Base-by-base conservation (phyloP, 2,888 invertebrate species). In the Liodrosophila aerea region DNA sequence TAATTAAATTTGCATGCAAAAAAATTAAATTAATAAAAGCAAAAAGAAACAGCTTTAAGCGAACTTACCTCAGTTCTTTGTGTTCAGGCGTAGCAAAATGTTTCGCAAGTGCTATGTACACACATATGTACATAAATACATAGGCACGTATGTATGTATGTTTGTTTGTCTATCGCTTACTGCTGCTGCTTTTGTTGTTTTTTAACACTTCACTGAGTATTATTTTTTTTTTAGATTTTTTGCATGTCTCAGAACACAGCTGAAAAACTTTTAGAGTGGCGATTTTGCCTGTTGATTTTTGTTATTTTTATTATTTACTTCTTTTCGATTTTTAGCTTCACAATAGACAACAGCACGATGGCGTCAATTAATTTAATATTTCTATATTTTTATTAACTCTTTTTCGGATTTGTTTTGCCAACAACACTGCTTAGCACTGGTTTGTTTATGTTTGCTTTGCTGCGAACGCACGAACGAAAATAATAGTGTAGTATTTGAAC, bases 1-100 rank as follows among this genome's bases (percentile, higher is more conserved):
- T 78, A 82, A 85, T 78, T 84, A 40, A 62, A 77, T 82, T 85
- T 84, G 75, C 85, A 85, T 81, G 67, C 63, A 63, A 59, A 57
- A 62, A 50, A 47, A 43, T 39, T 16, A 39, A 37, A 29, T 41
- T 30, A 43, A 43, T 30, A 34, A 40, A 39, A 36, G 57, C 29
- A 30, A 27, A 44, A 65, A n/a, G n/a, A 64, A 53, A 66, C 61
- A 64, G 50, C 44, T 34, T n/a, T n/a, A n/a, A 37, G 16, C 16
- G 15, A 64, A 78, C 76, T 31, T 76, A 77, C 77, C 84, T 73
- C 62, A 69, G 80, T 77, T 83, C 81, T 83, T 80, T 83, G 22
- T 77, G 76, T 81, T 81, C 63, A 74, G 72, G 71, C 78, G 78
- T 65, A 65, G 59, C 75, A 53, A 66, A 56, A 27, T 56, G 44